phyloP scores from a whole-genome alignment of 2,888 invertebrate species.

The Acronicta alni region DNA sequence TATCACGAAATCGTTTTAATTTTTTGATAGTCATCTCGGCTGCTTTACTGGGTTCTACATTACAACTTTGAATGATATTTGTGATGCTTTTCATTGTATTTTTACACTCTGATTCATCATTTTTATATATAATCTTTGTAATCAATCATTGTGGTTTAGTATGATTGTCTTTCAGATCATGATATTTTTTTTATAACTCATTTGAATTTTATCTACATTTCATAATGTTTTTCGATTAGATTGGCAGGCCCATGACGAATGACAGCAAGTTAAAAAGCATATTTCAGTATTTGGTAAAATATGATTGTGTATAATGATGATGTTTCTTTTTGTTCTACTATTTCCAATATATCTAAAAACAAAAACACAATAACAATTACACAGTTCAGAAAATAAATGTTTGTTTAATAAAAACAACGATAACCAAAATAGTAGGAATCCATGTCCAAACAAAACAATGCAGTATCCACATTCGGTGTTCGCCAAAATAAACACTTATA shows the following conservation, averaged over 20 bases:
- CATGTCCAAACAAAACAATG: conserved; percentile 34
- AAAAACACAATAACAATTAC: too few relatives aligned
- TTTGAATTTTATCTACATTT: not conserved
- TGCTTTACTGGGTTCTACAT: conserved; percentile 20
- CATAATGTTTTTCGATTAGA: not conserved
- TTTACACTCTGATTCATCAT: conserved; percentile 38
- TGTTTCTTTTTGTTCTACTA: too few relatives aligned
- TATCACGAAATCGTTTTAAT: conserved; percentile 43
- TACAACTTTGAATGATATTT: conserved; percentile 38
- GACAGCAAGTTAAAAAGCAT: not conserved
- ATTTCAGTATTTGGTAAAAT: not conserved
- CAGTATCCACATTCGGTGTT: conserved; percentile 20
- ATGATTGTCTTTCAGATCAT: conserved; percentile 14
- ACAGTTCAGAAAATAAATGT: too few relatives aligned
- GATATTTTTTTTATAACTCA: not conserved
- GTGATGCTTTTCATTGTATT: conserved; percentile 34
- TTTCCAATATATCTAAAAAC: too few relatives aligned
- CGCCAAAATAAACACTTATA: conserved; percentile 57
- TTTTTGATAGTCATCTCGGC: conserved; percentile 47
- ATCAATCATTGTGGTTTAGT: conserved; percentile 45
- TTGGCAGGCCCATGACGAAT: not conserved
- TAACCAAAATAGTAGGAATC: conserved; percentile 5
- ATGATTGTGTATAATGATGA: not conserved
- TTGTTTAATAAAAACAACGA: not conserved
- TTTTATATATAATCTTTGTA: conserved; percentile 34